Evolutionary conservation across 2,888 invertebrate species (phyloP), one percentile per base, ranked within the genome.

Genomic region (Watsonalla cultraria): DNA sequence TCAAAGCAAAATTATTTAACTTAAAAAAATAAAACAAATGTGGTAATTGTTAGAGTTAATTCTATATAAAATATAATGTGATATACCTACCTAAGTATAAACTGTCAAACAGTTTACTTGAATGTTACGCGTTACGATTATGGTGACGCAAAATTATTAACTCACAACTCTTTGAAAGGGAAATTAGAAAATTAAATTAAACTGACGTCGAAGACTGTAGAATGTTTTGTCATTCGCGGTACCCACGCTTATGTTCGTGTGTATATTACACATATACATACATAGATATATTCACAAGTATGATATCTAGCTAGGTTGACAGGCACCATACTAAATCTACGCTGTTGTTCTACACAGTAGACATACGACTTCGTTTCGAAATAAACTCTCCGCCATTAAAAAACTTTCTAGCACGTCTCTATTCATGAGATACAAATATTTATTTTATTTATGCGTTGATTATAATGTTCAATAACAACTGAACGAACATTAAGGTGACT

Each of bases 1-100:
- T 89, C 90, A 90, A 90, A 90, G 90, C 90, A 90, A 90, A 90
- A 90, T 89, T 82, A 90, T 72, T 75, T 78, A 81, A 85, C 90
- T 86, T 87, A 86, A 74, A 74, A 77, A 67, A 69, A 66, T 78
- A 84, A 80, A 83, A 82, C 80, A 74, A 86, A 83, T 77, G 68
- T 78, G 75, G 80, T 86, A 86, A 78, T 79, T 83, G 84, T 86
- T 86, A 88, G 11, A 84, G 76, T 68, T 84, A 81, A 80, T 80
- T 80, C 84, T 83, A 83, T 79, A 81, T 82, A 82, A 77, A 80
- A 82, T 81, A 80, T 78, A 80, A 82, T 83, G 78, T 83, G 81
- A 82, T 76, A 82, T 85, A 82, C 82, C 85, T 89, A 88, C 80
- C 81, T 85, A 81, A 60, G 54, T 37, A 65, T 62, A 52, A 79